Base-by-base conservation (phyloP, 2,888 invertebrate species). In the Amblyjoppa fuscipennis region DNA sequence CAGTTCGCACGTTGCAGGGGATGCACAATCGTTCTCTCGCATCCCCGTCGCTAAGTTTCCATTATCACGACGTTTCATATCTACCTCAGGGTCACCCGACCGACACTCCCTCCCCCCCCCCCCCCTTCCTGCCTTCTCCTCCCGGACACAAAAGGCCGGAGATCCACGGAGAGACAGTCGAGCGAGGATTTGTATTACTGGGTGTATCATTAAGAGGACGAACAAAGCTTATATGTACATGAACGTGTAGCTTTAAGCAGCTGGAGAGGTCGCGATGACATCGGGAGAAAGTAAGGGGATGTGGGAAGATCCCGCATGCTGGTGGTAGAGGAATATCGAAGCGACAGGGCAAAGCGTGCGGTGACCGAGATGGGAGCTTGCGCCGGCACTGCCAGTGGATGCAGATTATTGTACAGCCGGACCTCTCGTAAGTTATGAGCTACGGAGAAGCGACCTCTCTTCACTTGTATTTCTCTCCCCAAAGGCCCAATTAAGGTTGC, bases 251-350 rank as follows among this genome's bases (percentile, higher is more conserved):
- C 25, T 84, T 66, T 56, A 66, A 84, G 77, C 84, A 81, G 77
- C 73, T 70, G 78, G 45, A 69, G 49, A 81, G 84, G 74, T 77
- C 20, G 25, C 71, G 73, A n/a, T 81, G 77, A 85, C 84, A 81
- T 81, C 78, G 84, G 81, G 81, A 64, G 25, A 64, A 51, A 38
- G n/a, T 28, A n/a, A 45, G 71, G 38, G 45, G 45, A 56, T n/a
- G n/a, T 28, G 0, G 16, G 68, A 73, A 66, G 41, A 45, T 38
- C 13, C 3, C 13, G 45, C 13, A 13, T 45, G 45, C 45, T 13
- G 45, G 34, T 38, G 71, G 53, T 28, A 31, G 56, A 59, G 11
- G 11, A 34, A 73, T 38, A 31, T 64, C 34, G 31, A n/a, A 41
- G 56, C 51, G 71, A 68, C 66, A 61, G 73, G 49, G 68, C 69